Base-by-base conservation (phyloP, 2,888 invertebrate genomes). In the Lepidochrysops patricia region DNA sequence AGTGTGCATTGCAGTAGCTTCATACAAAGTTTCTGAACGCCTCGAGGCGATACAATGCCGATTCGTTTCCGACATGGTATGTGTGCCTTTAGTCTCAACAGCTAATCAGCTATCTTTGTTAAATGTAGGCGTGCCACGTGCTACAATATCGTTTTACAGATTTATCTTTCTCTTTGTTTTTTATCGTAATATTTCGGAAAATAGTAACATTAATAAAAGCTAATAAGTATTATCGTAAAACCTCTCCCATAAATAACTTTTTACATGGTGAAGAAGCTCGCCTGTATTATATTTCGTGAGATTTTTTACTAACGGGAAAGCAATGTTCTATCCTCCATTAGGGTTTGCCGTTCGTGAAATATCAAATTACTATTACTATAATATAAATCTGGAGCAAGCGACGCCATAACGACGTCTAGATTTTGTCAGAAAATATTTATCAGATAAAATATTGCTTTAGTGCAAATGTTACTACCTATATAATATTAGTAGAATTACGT, bases 201-300 rank as follows among this genome's bases (percentile, higher is more conserved):
- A 43, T 43, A 43, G 43, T 43, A 43, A 4, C 9, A 43, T 43
- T 43, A 23, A 43, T 43, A 43, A 43, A 43, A 9, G 19, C 43
- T 43, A 12, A 43, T 19, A 43, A 23, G 9, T 43, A 1, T 19
- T 13, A 37, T 37, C 37, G 43, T 43, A 23, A 43, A 19, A 43
- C 12, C 43, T 43, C 9, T 43, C 12, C 43, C 19, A 43, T 43
- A 29, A 29, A 29, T 29, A 43, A 43, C 43, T 43, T 23, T 43
- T 43, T 23, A 43, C 43, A 7, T 23, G 23, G 43, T 43, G 19
- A 23, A 43, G 43, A 43, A 43, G 19, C 37, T 9, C 7, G 43
- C 43, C 43, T 43, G 19, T 43, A 43, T 43, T 43, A 43, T 43
- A 19, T 43, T 43, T 43, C 43, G 43, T 43, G 43, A 43, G 43